Evolutionary conservation across 2,113 vertebrate genomes (phyloP).

Genomic region (Oxygymnocypris stewartii): DNA sequence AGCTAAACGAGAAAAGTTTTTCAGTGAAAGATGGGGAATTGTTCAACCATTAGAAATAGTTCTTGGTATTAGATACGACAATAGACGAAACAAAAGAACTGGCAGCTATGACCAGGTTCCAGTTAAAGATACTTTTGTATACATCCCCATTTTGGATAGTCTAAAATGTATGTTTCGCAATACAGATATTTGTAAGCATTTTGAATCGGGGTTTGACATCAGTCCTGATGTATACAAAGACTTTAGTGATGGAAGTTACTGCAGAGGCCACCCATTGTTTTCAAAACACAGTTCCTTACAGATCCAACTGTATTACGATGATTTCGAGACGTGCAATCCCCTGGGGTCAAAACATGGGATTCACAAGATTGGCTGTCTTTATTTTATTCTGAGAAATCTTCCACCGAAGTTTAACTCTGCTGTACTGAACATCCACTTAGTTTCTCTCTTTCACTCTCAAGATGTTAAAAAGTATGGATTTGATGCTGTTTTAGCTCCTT

Average conservation of each 20-base stretch:
- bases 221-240: conserved; percentile 24
- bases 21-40: conserved; percentile 54
- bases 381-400: too few relatives aligned
- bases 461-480: conserved; percentile 52
- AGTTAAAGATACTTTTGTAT: conserved; percentile 45
- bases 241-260: conserved; percentile 32
- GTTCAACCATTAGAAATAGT: conserved; percentile 55
- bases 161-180: conserved; percentile 43
- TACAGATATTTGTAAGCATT: conserved; percentile 36
- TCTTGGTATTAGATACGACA: conserved; percentile 42
- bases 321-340: conserved; percentile 14
- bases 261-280: neutral
- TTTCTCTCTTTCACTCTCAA: conserved; percentile 49
- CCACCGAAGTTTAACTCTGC: conserved; percentile 44
- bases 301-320: conserved; percentile 34
- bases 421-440: conserved; percentile 46
- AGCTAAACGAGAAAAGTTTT: conserved; percentile 56
- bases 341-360: conserved; percentile 11
- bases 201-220: neutral
- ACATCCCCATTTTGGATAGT: conserved; percentile 43
- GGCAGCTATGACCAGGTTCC: conserved; percentile 45
- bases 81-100: conserved; percentile 27
- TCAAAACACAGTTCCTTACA: conserved; percentile 17
- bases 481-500: conserved; percentile 33
- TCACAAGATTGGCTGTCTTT: conserved; percentile 44